Percentiles rank a stretch among this genome's conserved stretches.
These are phyloP conservation scores for Malurus elegans DNA, from an alignment of 2,113 vertebrate genomes.

Conservation along the genomic window DNA sequence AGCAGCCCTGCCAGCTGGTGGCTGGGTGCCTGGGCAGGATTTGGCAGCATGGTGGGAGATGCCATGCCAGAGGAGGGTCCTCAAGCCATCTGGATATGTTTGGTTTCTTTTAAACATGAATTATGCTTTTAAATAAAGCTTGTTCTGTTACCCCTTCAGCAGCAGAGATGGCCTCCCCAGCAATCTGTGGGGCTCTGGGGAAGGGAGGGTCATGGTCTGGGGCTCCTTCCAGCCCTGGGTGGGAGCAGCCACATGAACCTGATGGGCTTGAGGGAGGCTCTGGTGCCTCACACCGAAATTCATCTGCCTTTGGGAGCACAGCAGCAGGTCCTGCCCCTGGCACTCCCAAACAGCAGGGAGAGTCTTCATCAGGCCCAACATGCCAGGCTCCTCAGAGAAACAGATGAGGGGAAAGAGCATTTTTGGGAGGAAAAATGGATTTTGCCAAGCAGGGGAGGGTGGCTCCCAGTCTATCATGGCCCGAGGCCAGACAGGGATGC, in stretches of 20 bases:
- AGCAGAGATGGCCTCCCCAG: background rate
- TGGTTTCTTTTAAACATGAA: background rate
- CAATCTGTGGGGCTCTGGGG: rapidly evolving
- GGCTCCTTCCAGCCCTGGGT: background rate
- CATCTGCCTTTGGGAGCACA: background rate
- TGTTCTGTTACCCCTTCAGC: conserved; percentile 43
- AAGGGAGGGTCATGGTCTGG: rapidly evolving
- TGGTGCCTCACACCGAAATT: background rate
- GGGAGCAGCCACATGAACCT: background rate
- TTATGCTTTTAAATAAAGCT: background rate
- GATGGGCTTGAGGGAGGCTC: background rate
- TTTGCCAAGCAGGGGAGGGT: background rate
- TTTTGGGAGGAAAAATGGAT: rapidly evolving
- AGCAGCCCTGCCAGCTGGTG: background rate
- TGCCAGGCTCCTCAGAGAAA: background rate
- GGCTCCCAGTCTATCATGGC: background rate
- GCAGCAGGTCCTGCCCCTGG: rapidly evolving
- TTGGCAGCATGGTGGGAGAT: background rate
- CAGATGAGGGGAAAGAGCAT: rapidly evolving
- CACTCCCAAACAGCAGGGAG: rapidly evolving
- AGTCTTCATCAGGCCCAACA: rapidly evolving
- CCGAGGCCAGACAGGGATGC: background rate
- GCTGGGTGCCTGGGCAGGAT: background rate
- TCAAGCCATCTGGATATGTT: conserved; percentile 51
- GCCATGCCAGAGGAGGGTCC: conserved; percentile 35